Conservation (phyloP, 2,113 vertebrate genomes). For the Sorex fumeus region DNA sequence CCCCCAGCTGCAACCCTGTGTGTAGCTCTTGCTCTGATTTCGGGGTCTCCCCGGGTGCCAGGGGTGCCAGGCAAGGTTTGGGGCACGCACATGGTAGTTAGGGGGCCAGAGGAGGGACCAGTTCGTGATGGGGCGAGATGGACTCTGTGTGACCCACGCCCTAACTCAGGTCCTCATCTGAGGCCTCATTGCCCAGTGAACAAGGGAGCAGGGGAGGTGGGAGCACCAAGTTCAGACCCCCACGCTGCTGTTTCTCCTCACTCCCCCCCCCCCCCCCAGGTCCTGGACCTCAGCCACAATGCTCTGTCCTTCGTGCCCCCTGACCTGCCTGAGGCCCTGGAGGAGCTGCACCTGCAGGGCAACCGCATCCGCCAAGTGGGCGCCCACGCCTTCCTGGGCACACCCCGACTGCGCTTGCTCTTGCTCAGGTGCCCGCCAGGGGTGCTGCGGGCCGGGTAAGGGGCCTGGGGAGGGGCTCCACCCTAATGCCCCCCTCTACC, state of each 20-base stretch:
- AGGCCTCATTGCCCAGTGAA: no score
- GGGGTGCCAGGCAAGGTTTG: no score
- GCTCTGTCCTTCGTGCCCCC: slow-evolving; percentile 86
- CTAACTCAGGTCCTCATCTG: no score
- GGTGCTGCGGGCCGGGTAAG: rapidly evolving
- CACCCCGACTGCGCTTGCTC: slow-evolving; percentile 76
- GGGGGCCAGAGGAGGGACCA: no score
- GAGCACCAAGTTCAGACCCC: background rate
- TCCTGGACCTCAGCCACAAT: slow-evolving; percentile 86
- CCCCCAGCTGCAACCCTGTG: no score
- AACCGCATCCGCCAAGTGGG: slow-evolving; percentile 83
- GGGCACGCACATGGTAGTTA: no score
- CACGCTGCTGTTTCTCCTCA: rapidly evolving
- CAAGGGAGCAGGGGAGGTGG: background rate
- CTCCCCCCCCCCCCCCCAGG: slow-evolving; percentile 59
- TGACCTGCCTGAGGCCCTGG: slow-evolving; percentile 83
- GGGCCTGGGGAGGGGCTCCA: background rate
- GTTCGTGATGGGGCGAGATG: no score
- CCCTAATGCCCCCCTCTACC: background rate
- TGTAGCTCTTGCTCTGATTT: no score
- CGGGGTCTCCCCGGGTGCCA: no score
- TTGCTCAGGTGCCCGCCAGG: slow-evolving; percentile 80
- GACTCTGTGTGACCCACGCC: no score
- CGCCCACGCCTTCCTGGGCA: slow-evolving; percentile 81
- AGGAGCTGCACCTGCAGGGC: slow-evolving; percentile 84